phyloP scores from a whole-genome alignment of 2,797 vertebrate genomes.

The Peromyscus melanophrys region DNA sequence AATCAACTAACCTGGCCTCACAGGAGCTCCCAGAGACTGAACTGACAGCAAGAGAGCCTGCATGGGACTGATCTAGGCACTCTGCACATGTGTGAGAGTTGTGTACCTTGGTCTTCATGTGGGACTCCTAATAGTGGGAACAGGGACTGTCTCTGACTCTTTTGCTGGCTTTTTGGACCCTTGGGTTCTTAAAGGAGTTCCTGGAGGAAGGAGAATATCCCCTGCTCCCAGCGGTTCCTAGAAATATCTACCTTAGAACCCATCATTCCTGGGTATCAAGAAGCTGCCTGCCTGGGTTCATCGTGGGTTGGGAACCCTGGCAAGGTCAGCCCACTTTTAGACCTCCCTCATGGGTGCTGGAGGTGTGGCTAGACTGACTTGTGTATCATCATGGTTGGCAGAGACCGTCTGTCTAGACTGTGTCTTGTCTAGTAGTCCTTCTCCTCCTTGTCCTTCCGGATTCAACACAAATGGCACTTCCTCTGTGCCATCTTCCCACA shows the following conservation, averaged over 20 bases:
- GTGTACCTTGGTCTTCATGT: background rate
- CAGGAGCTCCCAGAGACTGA: background rate
- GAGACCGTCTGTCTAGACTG: background rate
- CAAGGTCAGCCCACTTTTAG: background rate
- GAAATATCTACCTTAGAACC: background rate
- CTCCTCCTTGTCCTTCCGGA: slow-evolving; percentile 28
- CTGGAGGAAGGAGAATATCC: slow-evolving; percentile 10
- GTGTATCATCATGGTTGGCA: background rate
- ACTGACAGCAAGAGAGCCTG: background rate
- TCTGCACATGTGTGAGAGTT: background rate
- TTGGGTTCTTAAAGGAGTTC: background rate
- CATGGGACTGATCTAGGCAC: background rate
- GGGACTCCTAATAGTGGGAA: background rate
- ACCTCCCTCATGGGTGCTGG: background rate
- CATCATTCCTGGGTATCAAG: background rate
- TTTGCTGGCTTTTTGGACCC: background rate
- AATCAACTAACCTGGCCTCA: background rate
- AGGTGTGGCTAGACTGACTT: background rate
- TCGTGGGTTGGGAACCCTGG: background rate
- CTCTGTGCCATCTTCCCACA: background rate
- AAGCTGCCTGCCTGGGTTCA: background rate
- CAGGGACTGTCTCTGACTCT: background rate
- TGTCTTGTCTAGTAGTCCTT: background rate
- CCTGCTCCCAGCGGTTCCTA: background rate
- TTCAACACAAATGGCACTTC: background rate